Evolutionary conservation across 1,140 invertebrate species (phyloP).

Genomic region (Tetragnatha versicolor): DNA sequence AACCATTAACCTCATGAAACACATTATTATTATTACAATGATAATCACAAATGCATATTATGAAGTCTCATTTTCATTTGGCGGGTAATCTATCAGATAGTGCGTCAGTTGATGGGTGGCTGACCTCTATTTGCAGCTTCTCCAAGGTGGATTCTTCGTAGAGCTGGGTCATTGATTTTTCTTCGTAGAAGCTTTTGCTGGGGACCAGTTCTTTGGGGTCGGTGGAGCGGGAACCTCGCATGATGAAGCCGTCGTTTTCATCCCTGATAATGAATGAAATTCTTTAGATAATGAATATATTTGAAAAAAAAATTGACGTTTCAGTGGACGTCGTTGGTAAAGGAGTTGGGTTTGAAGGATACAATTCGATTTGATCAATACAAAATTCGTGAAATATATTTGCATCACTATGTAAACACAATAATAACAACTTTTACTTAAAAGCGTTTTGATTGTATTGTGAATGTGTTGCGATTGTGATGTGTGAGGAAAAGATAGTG

Average conservation of each 20-base stretch:
- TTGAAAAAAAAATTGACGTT: background rate
- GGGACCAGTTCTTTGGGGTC: conserved; percentile 60
- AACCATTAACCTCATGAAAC: no score
- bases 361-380: background rate
- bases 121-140: conserved; percentile 70
- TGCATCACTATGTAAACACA: no score
- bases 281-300: background rate
- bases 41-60: no score
- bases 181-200: conserved; percentile 63
- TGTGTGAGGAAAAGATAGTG: no score
- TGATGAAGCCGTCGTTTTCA: conserved; percentile 62
- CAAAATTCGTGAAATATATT: no score
- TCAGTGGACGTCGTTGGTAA: background rate
- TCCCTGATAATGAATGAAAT: conserved; percentile 58
- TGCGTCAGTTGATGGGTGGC: no score
- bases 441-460: no score
- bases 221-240: conserved; percentile 58
- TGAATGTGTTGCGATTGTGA: no score
- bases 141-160: conserved; percentile 71
- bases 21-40: no score
- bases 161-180: conserved; percentile 67
- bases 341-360: background rate
- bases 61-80: no score
- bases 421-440: no score
- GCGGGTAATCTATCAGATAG: background rate